These are phyloP conservation scores for Spinus pinus DNA, from an alignment of 2,797 vertebrate genomes.

Conservation along the genomic window DNA sequence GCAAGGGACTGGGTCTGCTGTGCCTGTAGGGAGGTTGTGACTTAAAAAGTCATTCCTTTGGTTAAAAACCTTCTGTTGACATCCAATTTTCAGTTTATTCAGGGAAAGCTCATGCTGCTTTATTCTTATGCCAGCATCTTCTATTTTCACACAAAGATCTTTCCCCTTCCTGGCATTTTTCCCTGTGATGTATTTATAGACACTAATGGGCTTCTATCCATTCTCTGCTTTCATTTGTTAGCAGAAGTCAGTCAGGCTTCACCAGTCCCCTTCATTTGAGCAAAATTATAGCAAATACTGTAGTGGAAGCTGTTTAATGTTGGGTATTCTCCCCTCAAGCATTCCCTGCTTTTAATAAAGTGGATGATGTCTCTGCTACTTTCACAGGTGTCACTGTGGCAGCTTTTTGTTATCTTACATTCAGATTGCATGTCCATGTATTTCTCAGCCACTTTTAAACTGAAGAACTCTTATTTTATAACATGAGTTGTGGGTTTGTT, in stretches of 20 bases:
- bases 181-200: constrained; percentile 38
- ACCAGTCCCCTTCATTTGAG: neutral
- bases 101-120: neutral
- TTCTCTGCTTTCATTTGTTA: constrained; percentile 1
- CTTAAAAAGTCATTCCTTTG: neutral
- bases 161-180: constrained; percentile 18
- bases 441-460: neutral
- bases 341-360: neutral
- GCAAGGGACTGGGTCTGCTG: neutral
- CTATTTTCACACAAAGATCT: constrained; percentile 32
- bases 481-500: rapidly evolving
- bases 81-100: constrained; percentile 28
- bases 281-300: neutral
- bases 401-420: neutral
- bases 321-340: neutral
- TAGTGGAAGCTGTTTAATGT: neutral
- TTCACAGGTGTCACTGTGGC: neutral
- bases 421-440: neutral
- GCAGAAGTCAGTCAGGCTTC: neutral
- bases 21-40: neutral
- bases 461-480: neutral
- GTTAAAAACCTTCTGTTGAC: constrained; percentile 29
- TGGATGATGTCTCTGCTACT: neutral
- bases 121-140: constrained; percentile 34
- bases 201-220: neutral